Evolutionary conservation across 35 echinoderm and acorn worm species (phyloP).

Genomic region (Apostichopus parvimensis): DNA sequence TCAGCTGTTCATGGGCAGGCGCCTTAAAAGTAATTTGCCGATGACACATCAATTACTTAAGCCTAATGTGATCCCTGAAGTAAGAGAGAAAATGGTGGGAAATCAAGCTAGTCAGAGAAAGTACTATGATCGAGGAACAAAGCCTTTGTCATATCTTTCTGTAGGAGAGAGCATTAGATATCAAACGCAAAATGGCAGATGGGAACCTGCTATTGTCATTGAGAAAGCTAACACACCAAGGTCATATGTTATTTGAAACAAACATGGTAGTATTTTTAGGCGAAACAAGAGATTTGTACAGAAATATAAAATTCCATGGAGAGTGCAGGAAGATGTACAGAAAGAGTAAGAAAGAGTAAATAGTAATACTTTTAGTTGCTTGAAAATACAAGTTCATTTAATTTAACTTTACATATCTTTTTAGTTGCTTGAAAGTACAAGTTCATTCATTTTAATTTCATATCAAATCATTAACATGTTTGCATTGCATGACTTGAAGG

Average conservation of each 20-base stretch:
- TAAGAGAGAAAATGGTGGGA: background rate
- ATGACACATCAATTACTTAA: background rate
- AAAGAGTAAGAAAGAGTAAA: background rate
- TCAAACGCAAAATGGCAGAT: background rate
- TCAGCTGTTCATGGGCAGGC: slow-evolving; percentile 7
- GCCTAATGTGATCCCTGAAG: background rate
- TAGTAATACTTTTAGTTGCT: background rate
- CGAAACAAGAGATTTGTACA: background rate
- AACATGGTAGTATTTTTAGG: background rate
- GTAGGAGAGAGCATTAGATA: background rate
- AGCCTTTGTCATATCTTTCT: background rate
- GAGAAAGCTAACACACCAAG: background rate
- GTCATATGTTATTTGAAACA: background rate
- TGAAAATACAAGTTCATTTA: background rate
- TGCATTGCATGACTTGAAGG: too few species aligned
- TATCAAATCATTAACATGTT: too few species aligned
- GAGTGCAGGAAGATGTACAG: background rate
- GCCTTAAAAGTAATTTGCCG: background rate
- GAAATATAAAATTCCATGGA: background rate
- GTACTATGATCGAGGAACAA: slow-evolving; percentile 2
- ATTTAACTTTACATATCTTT: too few species aligned
- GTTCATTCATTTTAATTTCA: background rate
- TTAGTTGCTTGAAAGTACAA: background rate
- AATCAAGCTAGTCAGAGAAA: background rate
- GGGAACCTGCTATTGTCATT: background rate